Percentiles rank a stretch among this genome's conserved stretches.
Conservation (phyloP, 2,113 vertebrate species). For the Callionymus lyra region DNA sequence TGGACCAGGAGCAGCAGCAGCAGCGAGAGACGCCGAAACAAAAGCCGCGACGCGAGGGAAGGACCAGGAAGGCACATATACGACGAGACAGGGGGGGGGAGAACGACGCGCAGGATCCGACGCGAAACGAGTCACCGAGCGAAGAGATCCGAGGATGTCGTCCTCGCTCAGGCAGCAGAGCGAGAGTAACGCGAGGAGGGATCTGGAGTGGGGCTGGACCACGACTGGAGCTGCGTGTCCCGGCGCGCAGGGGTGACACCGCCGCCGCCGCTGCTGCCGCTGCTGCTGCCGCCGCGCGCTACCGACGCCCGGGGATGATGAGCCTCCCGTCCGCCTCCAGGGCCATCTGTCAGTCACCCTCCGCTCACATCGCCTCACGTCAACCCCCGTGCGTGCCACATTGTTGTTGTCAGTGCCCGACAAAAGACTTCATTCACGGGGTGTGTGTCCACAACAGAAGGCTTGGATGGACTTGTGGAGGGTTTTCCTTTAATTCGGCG, state of each 20-base stretch:
- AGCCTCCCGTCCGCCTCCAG: slow-evolving; percentile 47
- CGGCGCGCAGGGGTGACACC: slow-evolving; percentile 39
- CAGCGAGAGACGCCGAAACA: slow-evolving; percentile 16
- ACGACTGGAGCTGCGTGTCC: slow-evolving; percentile 38
- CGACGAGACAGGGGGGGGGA: slow-evolving; percentile 45
- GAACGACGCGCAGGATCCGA: slow-evolving; percentile 57
- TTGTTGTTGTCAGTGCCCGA: no score
- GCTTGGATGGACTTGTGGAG: slow-evolving; percentile 14
- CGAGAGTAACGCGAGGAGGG: slow-evolving; percentile 69
- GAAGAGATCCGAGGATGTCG: no score
- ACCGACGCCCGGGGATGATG: slow-evolving; percentile 43
- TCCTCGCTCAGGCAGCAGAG: slow-evolving; percentile 67
- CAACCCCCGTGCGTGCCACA: no score
- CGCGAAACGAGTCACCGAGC: slow-evolving; percentile 50
- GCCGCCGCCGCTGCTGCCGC: slow-evolving; percentile 48
- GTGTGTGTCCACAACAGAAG: not conserved
- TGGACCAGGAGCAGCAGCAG: slow-evolving; percentile 52
- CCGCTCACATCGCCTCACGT: no score
- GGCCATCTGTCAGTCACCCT: slow-evolving; percentile 46
- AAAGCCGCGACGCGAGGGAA: slow-evolving; percentile 70
- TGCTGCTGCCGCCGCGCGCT: slow-evolving; percentile 52
- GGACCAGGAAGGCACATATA: slow-evolving; percentile 70
- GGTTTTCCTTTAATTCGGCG: slow-evolving; percentile 20
- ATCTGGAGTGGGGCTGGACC: slow-evolving; percentile 39
- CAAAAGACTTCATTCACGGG: no score